Percentiles rank a stretch among this genome's conserved stretches.
Evolutionary conservation across 2,797 vertebrate species (phyloP).

Genomic region (Champsocephalus esox): DNA sequence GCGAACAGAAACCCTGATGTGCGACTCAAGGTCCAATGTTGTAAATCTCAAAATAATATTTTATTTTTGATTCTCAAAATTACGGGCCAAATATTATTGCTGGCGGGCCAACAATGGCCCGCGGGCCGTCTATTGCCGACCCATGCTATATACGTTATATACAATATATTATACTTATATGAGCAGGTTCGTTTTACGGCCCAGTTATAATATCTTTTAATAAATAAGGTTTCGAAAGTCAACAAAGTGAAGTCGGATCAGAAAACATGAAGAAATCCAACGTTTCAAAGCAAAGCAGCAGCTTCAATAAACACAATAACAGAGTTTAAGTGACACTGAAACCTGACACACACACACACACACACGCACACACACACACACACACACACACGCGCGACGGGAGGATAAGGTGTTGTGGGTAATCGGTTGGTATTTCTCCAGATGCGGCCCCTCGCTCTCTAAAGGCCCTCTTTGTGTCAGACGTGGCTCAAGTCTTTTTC

Average conservation of each 20-base stretch:
- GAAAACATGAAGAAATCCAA: not conserved
- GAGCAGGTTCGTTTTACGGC: no score
- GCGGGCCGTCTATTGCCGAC: no score
- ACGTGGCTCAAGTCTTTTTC: slow-evolving; percentile 37
- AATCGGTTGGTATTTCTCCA: slow-evolving; percentile 69
- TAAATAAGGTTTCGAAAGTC: not conserved
- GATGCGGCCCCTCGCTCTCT: slow-evolving; percentile 60
- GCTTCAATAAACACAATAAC: slow-evolving; percentile 4
- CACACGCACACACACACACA: slow-evolving; percentile 33
- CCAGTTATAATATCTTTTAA: no score
- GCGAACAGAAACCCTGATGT: no score
- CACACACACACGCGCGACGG: slow-evolving; percentile 23
- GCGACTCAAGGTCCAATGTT: no score
- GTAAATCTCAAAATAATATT: no score
- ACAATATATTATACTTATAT: no score
- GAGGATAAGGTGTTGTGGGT: slow-evolving; percentile 60
- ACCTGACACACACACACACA: slow-evolving; percentile 8
- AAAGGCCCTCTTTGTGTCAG: slow-evolving; percentile 67
- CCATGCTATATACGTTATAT: no score
- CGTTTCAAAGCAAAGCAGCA: not conserved
- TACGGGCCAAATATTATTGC: no score
- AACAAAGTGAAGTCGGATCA: not conserved
- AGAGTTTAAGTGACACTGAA: slow-evolving; percentile 19
- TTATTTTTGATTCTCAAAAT: no score
- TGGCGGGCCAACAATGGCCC: no score